Conservation (phyloP, 2,797 vertebrate species). For the Liparis tanakae region DNA sequence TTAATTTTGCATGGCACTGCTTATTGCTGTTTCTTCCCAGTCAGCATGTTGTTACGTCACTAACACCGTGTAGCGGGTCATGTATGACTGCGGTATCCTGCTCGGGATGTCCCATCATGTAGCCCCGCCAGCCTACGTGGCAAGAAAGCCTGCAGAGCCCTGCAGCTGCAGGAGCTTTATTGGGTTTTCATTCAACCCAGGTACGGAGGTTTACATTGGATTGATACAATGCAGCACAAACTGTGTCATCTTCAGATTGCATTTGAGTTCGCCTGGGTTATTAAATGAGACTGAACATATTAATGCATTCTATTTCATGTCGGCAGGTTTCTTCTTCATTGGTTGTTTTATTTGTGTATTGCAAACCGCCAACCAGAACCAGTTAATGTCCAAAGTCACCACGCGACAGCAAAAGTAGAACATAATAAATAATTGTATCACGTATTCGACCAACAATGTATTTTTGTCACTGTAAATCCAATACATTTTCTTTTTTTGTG, state of each 20-base stretch:
- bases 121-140: conserved; percentile 66
- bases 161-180: conserved; percentile 27
- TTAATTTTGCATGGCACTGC: conserved; percentile 17
- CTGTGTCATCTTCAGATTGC: background rate
- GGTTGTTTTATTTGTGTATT: background rate
- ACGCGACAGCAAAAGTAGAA: background rate
- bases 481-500: background rate
- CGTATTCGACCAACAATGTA: background rate
- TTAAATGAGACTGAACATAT: background rate
- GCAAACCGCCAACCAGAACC: background rate
- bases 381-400: background rate
- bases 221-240: background rate
- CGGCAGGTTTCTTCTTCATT: background rate
- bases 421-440: background rate
- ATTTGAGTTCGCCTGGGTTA: background rate
- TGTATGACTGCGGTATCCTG: background rate
- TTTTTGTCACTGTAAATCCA: background rate
- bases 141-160: conserved; percentile 60
- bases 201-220: background rate
- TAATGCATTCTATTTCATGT: background rate
- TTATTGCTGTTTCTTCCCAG: background rate
- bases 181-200: conserved; percentile 35
- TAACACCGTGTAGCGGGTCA: conserved; percentile 26
- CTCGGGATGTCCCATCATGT: conserved; percentile 31
- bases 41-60: background rate